Evolutionary conservation across 1,140 invertebrate genomes (phyloP).

Genomic region (honey bee (Apis mellifera)): DNA sequence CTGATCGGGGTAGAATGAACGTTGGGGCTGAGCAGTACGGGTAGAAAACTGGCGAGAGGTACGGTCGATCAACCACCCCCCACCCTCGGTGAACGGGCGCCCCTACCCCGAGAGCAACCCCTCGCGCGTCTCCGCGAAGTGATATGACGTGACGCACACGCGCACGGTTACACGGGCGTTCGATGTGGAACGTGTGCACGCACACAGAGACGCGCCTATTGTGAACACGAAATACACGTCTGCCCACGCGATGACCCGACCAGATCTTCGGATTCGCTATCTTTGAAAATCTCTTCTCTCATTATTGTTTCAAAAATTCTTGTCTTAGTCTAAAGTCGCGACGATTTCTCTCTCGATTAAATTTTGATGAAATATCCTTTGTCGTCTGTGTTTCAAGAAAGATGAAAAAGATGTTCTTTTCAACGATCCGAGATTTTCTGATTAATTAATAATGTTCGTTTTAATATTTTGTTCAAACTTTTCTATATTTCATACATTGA

Average conservation of each 20-base stretch:
- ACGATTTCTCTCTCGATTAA: no score
- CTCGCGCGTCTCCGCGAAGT: not conserved
- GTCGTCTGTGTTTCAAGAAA: no score
- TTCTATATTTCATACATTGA: no score
- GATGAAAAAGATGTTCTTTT: no score
- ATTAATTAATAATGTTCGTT: no score
- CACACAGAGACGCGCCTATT: not conserved
- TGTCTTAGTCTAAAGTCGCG: no score
- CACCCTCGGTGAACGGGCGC: conserved; percentile 53
- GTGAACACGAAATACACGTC: conserved; percentile 32
- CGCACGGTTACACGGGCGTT: not conserved
- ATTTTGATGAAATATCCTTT: no score
- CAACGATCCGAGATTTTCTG: no score
- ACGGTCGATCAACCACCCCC: conserved; percentile 76
- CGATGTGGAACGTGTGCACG: not conserved
- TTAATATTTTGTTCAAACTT: no score
- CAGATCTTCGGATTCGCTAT: conserved; percentile 38
- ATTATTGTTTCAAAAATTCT: conserved; percentile 1
- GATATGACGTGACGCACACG: conserved; percentile 9
- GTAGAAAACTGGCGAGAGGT: conserved; percentile 63
- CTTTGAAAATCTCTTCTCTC: conserved; percentile 19
- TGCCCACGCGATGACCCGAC: conserved; percentile 63
- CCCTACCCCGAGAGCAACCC: conserved; percentile 38
- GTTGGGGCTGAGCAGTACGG: conserved; percentile 60
- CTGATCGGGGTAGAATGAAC: conserved; percentile 69